phyloP scores from a whole-genome alignment of 1,140 invertebrate species.

The Procambarus virginalis region DNA sequence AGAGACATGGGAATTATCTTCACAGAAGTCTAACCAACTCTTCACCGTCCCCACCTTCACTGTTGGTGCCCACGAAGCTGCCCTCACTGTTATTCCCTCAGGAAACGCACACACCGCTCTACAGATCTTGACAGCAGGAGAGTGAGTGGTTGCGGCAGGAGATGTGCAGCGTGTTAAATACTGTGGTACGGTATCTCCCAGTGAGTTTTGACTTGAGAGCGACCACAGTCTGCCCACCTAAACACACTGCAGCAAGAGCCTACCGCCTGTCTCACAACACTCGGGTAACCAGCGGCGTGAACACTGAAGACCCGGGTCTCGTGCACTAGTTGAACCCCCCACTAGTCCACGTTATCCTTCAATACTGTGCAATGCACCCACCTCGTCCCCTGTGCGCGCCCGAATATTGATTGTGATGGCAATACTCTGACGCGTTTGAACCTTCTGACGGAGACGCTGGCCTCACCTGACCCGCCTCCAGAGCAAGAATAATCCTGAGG shows the following conservation, averaged over 20 bases:
- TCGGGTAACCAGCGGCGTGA: not conserved
- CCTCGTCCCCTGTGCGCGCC: not conserved
- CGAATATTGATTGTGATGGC: not conserved
- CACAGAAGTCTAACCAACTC: not conserved
- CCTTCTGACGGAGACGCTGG: not conserved
- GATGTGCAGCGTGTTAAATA: not conserved
- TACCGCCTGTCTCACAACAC: not conserved
- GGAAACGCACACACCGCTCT: not conserved
- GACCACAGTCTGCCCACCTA: not conserved
- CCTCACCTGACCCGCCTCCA: conserved; percentile 12
- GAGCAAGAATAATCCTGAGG: not conserved
- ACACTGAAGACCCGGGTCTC: not conserved
- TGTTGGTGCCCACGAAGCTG: not conserved
- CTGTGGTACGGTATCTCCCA: not conserved
- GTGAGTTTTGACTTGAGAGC: not conserved
- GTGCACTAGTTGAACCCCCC: not conserved
- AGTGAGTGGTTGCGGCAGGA: not conserved
- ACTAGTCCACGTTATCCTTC: not conserved
- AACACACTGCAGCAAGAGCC: not conserved
- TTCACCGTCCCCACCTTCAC: not conserved
- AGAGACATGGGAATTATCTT: no score
- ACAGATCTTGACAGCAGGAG: not conserved
- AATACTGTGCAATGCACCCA: not conserved
- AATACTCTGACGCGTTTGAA: not conserved
- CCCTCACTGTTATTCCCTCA: not conserved